Evolutionary conservation across 1,140 invertebrate species (phyloP).

Genomic region (Caenorhabditis brenneri): DNA sequence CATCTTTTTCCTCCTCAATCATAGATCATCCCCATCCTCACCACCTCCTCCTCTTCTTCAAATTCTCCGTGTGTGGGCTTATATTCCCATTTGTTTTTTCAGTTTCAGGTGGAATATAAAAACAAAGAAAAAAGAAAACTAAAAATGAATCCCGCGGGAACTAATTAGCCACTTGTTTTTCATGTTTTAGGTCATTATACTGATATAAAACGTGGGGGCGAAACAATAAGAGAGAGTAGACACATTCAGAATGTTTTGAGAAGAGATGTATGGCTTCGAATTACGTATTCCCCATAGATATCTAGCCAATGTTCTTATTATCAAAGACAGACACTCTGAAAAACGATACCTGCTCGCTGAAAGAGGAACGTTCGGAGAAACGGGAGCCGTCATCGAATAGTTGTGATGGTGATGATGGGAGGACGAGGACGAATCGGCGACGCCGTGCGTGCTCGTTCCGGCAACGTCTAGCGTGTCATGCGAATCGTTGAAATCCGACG

Average conservation of each 20-base stretch:
- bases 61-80: no score
- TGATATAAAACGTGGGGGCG: not conserved
- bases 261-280: not conserved
- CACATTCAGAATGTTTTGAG: not conserved
- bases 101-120: no score
- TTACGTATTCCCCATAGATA: no score
- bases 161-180: not conserved
- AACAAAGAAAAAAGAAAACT: not conserved
- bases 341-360: conserved; percentile 53
- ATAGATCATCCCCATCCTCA: not conserved
- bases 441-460: conserved; percentile 39
- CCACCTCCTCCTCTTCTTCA: not conserved
- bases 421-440: conserved; percentile 21
- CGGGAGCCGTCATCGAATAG: conserved; percentile 51
- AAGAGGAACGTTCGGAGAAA: conserved; percentile 48
- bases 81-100: no score
- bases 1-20: not conserved
- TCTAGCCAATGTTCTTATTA: no score
- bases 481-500: conserved; percentile 46
- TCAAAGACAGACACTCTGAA: no score
- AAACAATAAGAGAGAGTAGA: not conserved
- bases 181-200: not conserved
- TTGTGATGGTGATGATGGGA: conserved; percentile 20
- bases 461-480: conserved; percentile 45
- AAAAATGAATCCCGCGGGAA: not conserved